Evolutionary conservation across 1,140 invertebrate genomes (phyloP).

Genomic region (Sinonovacula constricta): DNA sequence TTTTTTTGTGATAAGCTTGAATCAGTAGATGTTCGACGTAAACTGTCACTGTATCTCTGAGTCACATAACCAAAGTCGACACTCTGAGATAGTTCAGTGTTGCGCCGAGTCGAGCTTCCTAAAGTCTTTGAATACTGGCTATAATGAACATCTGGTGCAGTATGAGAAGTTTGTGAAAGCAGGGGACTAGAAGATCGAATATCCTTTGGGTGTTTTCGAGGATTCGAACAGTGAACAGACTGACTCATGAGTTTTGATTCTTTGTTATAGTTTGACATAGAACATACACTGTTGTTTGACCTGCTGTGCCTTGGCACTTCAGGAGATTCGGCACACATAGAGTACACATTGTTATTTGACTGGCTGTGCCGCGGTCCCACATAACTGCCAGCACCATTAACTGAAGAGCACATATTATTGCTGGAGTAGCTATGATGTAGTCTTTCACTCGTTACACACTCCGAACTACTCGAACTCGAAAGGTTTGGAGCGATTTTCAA

Average conservation of each 20-base stretch:
- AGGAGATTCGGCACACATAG: slow-evolving; percentile 36
- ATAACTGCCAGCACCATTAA: not conserved
- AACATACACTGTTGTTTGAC: slow-evolving; percentile 40
- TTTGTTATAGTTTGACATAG: slow-evolving; percentile 15
- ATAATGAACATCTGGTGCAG: slow-evolving; percentile 45
- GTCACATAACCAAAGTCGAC: slow-evolving; percentile 66
- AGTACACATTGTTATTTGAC: slow-evolving; percentile 47
- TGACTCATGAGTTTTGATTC: not conserved
- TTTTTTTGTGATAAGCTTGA: slow-evolving; percentile 66
- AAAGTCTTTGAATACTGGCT: slow-evolving; percentile 51
- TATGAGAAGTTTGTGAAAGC: slow-evolving; percentile 44
- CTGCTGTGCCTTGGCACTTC: slow-evolving; percentile 11
- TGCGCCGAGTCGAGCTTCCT: slow-evolving; percentile 58
- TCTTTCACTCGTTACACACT: slow-evolving; percentile 56
- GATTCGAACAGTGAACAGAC: slow-evolving; percentile 1
- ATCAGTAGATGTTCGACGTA: slow-evolving; percentile 72
- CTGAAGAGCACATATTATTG: slow-evolving; percentile 31
- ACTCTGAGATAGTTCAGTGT: slow-evolving; percentile 69
- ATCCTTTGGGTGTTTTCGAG: slow-evolving; percentile 56
- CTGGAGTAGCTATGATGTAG: slow-evolving; percentile 43
- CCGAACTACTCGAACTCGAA: slow-evolving; percentile 70
- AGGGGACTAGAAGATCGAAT: slow-evolving; percentile 57
- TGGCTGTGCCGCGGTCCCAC: slow-evolving; percentile 13
- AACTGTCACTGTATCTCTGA: slow-evolving; percentile 56
- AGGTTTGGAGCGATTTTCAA: slow-evolving; percentile 68